Percentiles rank a stretch among this genome's conserved stretches.
These are phyloP conservation scores for Gallinago solitaria DNA, from an alignment of 2,797 vertebrate species.

Conservation along the genomic window DNA sequence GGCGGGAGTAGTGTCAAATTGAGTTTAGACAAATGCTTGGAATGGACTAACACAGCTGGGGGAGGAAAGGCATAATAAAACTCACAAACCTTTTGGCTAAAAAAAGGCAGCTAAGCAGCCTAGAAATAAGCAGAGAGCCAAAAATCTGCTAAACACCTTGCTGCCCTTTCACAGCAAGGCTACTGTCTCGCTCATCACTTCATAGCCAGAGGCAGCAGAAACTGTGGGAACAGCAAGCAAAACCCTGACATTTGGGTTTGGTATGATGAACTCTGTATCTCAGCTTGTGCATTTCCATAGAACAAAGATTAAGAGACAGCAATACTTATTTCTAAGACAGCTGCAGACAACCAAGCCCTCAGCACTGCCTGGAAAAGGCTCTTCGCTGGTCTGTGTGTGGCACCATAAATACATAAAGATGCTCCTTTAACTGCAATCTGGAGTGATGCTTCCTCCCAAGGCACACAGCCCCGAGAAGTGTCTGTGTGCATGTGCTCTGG, in stretches of 20 bases:
- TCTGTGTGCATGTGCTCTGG: background rate
- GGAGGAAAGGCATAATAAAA: background rate
- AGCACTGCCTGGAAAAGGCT: background rate
- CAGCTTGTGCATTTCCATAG: background rate
- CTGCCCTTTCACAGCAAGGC: background rate
- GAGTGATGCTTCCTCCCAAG: background rate
- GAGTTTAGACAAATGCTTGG: background rate
- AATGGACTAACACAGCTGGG: background rate
- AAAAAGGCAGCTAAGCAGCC: background rate
- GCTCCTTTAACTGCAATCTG: background rate
- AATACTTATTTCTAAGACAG: background rate
- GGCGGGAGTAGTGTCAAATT: fast-evolving
- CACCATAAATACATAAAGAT: background rate
- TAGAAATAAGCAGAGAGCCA: fast-evolving
- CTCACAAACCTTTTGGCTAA: background rate
- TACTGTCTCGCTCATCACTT: background rate
- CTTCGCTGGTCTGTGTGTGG: background rate
- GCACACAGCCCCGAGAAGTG: background rate
- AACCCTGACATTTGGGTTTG: background rate
- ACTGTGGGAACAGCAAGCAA: background rate
- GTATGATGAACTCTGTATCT: background rate
- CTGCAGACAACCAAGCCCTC: background rate
- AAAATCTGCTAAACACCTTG: background rate
- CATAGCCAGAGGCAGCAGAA: fast-evolving
- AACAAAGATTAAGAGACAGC: background rate